Conservation (phyloP, 2,113 vertebrate genomes). For the Siphamia tubifer region DNA sequence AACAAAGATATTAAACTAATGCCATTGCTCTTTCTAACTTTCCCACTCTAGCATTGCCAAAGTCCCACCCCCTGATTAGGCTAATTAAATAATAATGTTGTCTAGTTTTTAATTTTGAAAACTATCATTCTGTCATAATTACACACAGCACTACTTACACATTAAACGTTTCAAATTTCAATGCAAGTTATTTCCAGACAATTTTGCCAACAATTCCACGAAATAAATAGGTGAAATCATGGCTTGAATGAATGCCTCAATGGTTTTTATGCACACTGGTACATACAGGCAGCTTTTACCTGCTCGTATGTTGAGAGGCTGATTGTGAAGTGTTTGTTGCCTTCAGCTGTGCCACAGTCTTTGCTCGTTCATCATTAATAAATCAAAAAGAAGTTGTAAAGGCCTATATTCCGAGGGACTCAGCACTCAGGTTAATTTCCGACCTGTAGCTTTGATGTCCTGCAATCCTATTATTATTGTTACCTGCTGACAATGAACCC, state of each 20-base stretch:
- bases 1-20: too few species aligned
- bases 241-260: conserved; percentile 5
- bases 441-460: conserved; percentile 67
- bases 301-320: conserved; percentile 59
- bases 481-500: conserved; percentile 59
- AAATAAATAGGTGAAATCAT: neutral
- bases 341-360: conserved; percentile 8
- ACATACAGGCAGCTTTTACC: conserved; percentile 14
- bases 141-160: too few species aligned
- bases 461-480: conserved; percentile 56
- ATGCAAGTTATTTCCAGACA: neutral
- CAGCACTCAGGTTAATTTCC: conserved; percentile 56
- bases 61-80: too few species aligned
- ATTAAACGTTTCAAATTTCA: too few species aligned
- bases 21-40: too few species aligned
- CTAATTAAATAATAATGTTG: too few species aligned
- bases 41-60: too few species aligned
- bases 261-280: neutral
- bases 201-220: neutral
- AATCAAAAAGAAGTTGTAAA: conserved; percentile 64
- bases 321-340: conserved; percentile 59
- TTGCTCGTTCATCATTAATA: conserved; percentile 57
- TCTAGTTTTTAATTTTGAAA: too few species aligned
- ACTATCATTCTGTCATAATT: too few species aligned
- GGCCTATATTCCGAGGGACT: conserved; percentile 32